Evolutionary conservation across 2,888 invertebrate species (phyloP).

Genomic region (Clepsis dumicolana): DNA sequence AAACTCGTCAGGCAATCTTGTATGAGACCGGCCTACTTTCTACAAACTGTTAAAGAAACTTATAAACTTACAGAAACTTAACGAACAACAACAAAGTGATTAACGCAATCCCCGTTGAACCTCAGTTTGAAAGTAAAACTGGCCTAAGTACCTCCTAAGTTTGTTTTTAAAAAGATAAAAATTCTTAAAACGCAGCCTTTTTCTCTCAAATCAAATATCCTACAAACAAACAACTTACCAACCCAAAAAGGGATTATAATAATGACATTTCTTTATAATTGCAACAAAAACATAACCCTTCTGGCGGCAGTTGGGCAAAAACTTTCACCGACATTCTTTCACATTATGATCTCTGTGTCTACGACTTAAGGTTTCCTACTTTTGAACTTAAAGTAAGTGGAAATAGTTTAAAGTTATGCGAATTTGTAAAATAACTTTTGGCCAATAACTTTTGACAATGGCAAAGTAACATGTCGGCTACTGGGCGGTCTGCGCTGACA

Average conservation of each 20-base stretch:
- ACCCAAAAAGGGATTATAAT: constrained; percentile 73
- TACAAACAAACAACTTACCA: constrained; percentile 62
- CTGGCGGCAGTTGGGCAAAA: constrained; percentile 20
- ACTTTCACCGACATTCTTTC: constrained; percentile 36
- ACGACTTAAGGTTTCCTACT: neutral
- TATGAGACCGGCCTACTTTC: too few species aligned
- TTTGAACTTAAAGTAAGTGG: neutral
- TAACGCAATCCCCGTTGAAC: neutral
- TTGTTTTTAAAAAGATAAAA: constrained; percentile 23
- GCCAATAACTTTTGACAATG: constrained; percentile 72
- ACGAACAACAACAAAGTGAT: neutral
- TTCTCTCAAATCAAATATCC: constrained; percentile 47
- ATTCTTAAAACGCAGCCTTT: constrained; percentile 46
- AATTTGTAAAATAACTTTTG: constrained; percentile 68
- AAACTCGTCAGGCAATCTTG: too few species aligned
- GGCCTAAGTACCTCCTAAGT: neutral
- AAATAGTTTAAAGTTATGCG: constrained; percentile 31
- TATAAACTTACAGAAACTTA: constrained; percentile 14
- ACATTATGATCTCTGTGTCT: neutral
- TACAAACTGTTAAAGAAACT: constrained; percentile 22
- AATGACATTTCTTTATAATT: constrained; percentile 73
- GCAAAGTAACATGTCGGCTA: constrained; percentile 68
- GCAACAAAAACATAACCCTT: neutral
- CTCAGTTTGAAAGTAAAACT: neutral
- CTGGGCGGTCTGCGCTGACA: constrained; percentile 72